Evolutionary conservation across 2,797 vertebrate species (phyloP).

Genomic region (Hyperoplus immaculatus): DNA sequence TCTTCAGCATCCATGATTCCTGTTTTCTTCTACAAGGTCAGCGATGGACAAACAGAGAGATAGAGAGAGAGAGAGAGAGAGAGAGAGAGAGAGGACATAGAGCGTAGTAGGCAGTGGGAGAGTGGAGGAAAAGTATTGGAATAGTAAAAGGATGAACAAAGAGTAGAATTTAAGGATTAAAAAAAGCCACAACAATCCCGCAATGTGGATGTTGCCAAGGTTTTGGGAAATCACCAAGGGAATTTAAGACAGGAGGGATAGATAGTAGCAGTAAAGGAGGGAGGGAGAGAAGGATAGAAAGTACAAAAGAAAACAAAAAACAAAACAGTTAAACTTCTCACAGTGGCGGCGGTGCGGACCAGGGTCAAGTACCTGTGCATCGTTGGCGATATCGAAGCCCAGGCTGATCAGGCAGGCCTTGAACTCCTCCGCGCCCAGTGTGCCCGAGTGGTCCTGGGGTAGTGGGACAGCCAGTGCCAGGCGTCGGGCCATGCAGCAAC

Average conservation of each 20-base stretch:
- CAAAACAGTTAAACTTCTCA: slow-evolving; percentile 79
- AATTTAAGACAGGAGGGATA: slow-evolving; percentile 17
- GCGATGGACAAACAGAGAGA: slow-evolving; percentile 69
- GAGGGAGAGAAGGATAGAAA: slow-evolving; percentile 37
- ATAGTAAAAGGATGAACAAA: slow-evolving; percentile 65
- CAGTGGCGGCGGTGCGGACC: slow-evolving; percentile 37
- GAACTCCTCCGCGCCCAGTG: slow-evolving; percentile 99
- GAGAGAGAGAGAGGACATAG: slow-evolving; percentile 24
- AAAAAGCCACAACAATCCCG: slow-evolving; percentile 66
- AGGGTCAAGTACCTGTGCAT: slow-evolving; percentile 93
- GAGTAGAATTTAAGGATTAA: slow-evolving; percentile 55
- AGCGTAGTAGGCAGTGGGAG: background rate
- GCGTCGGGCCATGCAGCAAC: slow-evolving; percentile 86
- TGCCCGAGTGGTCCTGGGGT: slow-evolving; percentile 98
- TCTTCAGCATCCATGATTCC: slow-evolving; percentile 99
- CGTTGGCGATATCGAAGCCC: slow-evolving; percentile 99
- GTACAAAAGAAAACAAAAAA: slow-evolving; percentile 79
- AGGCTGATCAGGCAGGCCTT: slow-evolving; percentile 99
- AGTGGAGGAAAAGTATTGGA: slow-evolving; percentile 34
- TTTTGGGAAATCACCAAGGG: slow-evolving; percentile 40
- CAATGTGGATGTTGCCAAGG: slow-evolving; percentile 46
- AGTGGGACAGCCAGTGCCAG: slow-evolving; percentile 76
- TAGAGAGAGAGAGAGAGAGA: slow-evolving; percentile 29
- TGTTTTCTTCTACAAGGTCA: slow-evolving; percentile 97
- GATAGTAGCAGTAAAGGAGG: background rate